Percentiles rank a stretch among this genome's conserved stretches.
Conservation (phyloP, 2,888 invertebrate genomes). For the Luffia ferchaultella region DNA sequence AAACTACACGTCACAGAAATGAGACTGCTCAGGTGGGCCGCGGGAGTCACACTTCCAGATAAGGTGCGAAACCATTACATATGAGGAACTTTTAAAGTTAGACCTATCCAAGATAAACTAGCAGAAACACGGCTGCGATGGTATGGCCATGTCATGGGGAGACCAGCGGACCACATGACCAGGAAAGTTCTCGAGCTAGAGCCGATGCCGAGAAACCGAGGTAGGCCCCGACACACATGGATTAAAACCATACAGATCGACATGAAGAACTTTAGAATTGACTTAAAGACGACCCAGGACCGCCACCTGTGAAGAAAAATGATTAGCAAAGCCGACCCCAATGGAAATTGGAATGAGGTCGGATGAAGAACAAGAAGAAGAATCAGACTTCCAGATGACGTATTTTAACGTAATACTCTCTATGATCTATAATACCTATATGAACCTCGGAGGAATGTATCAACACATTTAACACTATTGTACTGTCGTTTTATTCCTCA, state of each 20-base stretch:
- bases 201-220: not conserved
- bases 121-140: not conserved
- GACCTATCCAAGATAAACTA: not conserved
- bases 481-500: no score
- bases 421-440: no score
- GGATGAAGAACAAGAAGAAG: not conserved
- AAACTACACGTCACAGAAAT: not conserved
- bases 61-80: not conserved
- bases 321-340: not conserved
- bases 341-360: not conserved
- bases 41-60: not conserved
- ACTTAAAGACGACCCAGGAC: not conserved
- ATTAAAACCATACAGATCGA: not conserved
- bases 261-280: not conserved
- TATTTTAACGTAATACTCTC: no score
- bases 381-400: no score
- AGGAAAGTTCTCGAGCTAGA: not conserved
- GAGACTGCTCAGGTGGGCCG: not conserved
- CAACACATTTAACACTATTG: no score
- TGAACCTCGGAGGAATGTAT: no score
- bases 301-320: not conserved
- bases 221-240: not conserved
- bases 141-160: not conserved
- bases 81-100: slow-evolving; percentile 7
- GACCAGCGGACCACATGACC: not conserved